Evolutionary conservation across 2,888 invertebrate genomes (phyloP), one percentile per base, ranked within the genome.

Genomic region (Polyommatus icarus): DNA sequence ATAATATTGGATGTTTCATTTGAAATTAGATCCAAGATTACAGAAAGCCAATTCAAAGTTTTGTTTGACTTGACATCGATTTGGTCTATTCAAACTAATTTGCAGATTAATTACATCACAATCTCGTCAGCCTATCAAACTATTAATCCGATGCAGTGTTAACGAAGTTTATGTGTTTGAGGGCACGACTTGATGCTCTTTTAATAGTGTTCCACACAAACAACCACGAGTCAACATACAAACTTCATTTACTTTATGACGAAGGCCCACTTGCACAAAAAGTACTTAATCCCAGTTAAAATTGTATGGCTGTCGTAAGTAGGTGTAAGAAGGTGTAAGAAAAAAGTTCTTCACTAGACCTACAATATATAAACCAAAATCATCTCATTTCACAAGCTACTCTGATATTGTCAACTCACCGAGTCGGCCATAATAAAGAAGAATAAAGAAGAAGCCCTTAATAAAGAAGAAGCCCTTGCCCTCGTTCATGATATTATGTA

Each of bases 151-250:
- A 75, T 29, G 54, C 75, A 75, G 50, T 54, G 75, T 75, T 67
- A 18, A 32, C 29, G 29, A 67, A 67, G 67, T 67, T 29, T 67
- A 67, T 29, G 67, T 67, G 67, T 67, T 67, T 67, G 67, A 15
- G 67, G 67, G 67, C 15, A 15, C 67, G 15, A 67, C 67, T 67
- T 84, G 82, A 83, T 84, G 84, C 82, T 84, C 83, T 85, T 88
- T 87, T 88, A 86, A 87, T 84, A 84, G 84, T 83, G 80, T 85
- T 84, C 81, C 82, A 84, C 81, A 84, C 84, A 85, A 85, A 85
- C 84, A 83, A 79, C 82, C 82, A 78, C 81, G 78, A 80, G 79
- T 81, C 80, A 81, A 83, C 83, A 84, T 82, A 83, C 83, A 82
- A 86, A 85, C 46, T 54, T 75, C 75, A 75, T 75, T 75, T 75